Base-by-base conservation (phyloP, 2,113 vertebrate genomes). In the Rousettus leschenaultii region DNA sequence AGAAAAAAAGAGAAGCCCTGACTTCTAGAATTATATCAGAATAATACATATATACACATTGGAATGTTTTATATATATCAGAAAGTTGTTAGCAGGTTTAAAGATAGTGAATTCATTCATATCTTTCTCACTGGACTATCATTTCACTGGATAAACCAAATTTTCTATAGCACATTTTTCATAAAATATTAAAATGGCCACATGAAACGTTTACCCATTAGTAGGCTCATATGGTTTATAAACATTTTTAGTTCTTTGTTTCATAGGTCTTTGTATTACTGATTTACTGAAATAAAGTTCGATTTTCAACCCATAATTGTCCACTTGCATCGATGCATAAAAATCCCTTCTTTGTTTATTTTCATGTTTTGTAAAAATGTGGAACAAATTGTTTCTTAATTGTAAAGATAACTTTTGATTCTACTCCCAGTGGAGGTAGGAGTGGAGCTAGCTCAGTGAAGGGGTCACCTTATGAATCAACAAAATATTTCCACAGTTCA, bases 211-310 rank as follows among this genome's bases (percentile, higher is more conserved):
- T 70, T 86, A 75, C 21, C 73, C 59, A 22, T 12, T 30, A 22
- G 7, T 83, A 89, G 33, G 4, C 6, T 53, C 51, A 35, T 18
- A 33, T 48, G 33, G 2, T 61, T 74, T 38, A 71, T n/a, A 95
- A 94, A 71, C 30, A 91, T 68, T 92, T 88, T 40, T 84, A 91
- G 59, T 30, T 94, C 7, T 91, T 80, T 70, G 57, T 90, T 74
- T 89, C 33, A 30, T 24, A 40, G 21, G 13, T 40, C 71, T 93
- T 71, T 92, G 13, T 59, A 87, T 19, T 71, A 33, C 1, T 90
- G 51, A 51, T 51, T 51, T 51, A 91, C 2, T 24, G 19, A 86
- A 89, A 26, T 61, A 55, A 94, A 87, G 2, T 59, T 63, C 84
- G 77, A 74, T 80, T 51, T 95, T 80, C 15, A 77, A 24, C 2